These are phyloP conservation scores for Triplophysa bombifrons DNA, from an alignment of 2,797 vertebrate species.

Conservation along the genomic window DNA sequence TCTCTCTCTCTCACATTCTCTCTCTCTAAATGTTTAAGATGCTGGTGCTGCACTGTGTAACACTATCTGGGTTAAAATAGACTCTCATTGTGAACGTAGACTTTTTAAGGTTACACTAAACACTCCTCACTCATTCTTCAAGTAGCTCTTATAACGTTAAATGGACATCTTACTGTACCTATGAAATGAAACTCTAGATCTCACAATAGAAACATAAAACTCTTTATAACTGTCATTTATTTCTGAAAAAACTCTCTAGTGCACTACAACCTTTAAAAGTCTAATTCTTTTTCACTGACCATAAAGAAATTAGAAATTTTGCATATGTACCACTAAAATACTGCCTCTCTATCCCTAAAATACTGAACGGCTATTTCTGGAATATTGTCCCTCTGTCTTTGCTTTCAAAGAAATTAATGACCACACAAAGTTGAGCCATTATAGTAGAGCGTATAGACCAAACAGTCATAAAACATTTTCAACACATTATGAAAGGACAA, in stretches of 20 bases:
- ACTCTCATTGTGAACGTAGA: constrained; percentile 23
- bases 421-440: too few relatives aligned
- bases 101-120: constrained; percentile 16
- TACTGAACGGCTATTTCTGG: too few relatives aligned
- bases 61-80: constrained; percentile 31
- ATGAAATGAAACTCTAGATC: neutral
- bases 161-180: neutral
- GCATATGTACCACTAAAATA: neutral
- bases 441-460: too few relatives aligned
- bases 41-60: constrained; percentile 36
- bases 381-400: too few relatives aligned
- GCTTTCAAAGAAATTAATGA: too few relatives aligned
- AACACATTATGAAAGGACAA: too few relatives aligned
- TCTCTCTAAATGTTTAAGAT: constrained; percentile 49
- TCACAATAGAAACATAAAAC: neutral
- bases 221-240: neutral
- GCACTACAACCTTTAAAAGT: constrained; percentile 5
- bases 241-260: neutral
- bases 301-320: neutral
- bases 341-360: neutral
- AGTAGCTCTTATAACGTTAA: constrained; percentile 9
- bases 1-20: constrained; percentile 39
- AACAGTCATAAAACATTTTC: too few relatives aligned
- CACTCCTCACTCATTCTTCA: neutral
- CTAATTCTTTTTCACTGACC: neutral